Evolutionary conservation across 2,888 invertebrate species (phyloP).

Genomic region (Conomelus anceps): DNA sequence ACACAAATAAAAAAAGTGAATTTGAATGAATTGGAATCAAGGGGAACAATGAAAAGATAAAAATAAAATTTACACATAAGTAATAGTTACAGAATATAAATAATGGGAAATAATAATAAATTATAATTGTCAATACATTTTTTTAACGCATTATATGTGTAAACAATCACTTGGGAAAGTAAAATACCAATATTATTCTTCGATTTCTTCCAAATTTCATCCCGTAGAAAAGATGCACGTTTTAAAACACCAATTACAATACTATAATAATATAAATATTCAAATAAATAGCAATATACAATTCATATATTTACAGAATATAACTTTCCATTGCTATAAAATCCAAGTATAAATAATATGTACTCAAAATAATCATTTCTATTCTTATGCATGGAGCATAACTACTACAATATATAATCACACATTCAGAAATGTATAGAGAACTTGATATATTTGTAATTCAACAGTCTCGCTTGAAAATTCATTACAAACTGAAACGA

Average conservation of each 20-base stretch:
- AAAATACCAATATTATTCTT: not conserved
- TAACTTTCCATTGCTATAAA: not conserved
- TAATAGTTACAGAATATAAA: too few species aligned
- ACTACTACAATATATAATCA: not conserved
- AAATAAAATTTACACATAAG: too few species aligned
- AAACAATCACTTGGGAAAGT: not conserved
- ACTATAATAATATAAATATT: not conserved
- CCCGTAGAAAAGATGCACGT: not conserved
- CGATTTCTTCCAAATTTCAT: not conserved
- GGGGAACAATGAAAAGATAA: too few species aligned
- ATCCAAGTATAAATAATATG: not conserved
- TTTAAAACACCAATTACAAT: not conserved
- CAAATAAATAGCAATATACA: not conserved
- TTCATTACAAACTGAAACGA: not conserved
- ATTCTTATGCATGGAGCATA: not conserved
- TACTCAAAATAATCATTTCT: not conserved
- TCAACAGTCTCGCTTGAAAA: not conserved
- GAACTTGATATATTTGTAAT: not conserved
- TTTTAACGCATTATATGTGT: too few species aligned
- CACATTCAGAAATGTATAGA: not conserved
- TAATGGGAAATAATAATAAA: too few species aligned
- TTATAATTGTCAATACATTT: too few species aligned
- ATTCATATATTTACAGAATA: not conserved
- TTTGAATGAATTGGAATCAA: not conserved
- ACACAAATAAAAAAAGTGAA: not conserved